Evolutionary conservation across 2,888 invertebrate species (phyloP).

Genomic region (Orthosia incerta): DNA sequence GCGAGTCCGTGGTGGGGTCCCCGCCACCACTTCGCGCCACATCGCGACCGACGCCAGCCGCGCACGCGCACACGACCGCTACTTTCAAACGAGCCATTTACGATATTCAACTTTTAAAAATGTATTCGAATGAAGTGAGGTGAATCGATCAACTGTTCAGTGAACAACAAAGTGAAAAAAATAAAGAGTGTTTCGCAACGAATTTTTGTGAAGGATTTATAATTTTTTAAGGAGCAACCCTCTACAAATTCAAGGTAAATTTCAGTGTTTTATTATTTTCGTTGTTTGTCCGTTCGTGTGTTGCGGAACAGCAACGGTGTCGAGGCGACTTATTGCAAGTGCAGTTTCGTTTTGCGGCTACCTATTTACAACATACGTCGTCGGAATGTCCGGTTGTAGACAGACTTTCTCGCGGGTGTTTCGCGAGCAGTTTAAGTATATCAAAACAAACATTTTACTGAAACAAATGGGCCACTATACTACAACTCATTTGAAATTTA

Average conservation of each 20-base stretch:
- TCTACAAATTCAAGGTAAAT: slow-evolving; percentile 81
- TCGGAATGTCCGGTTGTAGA: slow-evolving; percentile 73
- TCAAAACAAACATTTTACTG: slow-evolving; percentile 65
- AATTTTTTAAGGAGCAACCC: slow-evolving; percentile 75
- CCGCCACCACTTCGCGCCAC: slow-evolving; percentile 79
- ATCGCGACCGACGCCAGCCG: slow-evolving; percentile 81
- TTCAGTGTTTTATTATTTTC: slow-evolving; percentile 67
- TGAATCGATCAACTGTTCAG: slow-evolving; percentile 76
- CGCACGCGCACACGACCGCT: slow-evolving; percentile 80
- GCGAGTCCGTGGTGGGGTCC: slow-evolving; percentile 81
- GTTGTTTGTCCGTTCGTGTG: slow-evolving; percentile 64
- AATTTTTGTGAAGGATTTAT: slow-evolving; percentile 80
- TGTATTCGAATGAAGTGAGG: slow-evolving; percentile 86
- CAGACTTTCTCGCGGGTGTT: slow-evolving; percentile 79
- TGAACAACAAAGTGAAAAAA: slow-evolving; percentile 69
- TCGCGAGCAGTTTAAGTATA: slow-evolving; percentile 68
- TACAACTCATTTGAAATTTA: slow-evolving; percentile 10
- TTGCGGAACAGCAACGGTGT: slow-evolving; percentile 76
- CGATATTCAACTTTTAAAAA: slow-evolving; percentile 79
- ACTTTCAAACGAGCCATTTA: slow-evolving; percentile 72
- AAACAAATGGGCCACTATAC: slow-evolving; percentile 6
- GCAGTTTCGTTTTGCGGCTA: slow-evolving; percentile 80
- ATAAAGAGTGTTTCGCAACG: slow-evolving; percentile 74
- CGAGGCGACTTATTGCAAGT: slow-evolving; percentile 79
- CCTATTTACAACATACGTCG: slow-evolving; percentile 85